phyloP scores from a whole-genome alignment of 1,140 invertebrate genomes.

The honey bee (Apis mellifera) region DNA sequence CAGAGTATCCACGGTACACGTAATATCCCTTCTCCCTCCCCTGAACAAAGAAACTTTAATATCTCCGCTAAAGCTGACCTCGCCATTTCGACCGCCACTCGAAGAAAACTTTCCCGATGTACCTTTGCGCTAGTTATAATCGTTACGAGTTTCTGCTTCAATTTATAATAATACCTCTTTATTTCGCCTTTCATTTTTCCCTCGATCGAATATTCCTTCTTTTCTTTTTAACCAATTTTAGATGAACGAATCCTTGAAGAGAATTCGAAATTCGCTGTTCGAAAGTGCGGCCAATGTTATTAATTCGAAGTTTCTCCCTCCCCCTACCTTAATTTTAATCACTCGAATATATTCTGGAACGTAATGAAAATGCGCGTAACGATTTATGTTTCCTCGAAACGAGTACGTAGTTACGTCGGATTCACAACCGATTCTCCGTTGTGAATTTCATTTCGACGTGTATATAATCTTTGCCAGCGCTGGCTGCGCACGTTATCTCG shows the following conservation, averaged over 20 bases:
- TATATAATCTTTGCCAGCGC: constrained; percentile 17
- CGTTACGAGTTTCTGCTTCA: background rate
- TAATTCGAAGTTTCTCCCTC: too few species aligned
- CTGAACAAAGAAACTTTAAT: constrained; percentile 34
- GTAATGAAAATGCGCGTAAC: background rate
- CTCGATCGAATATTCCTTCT: too few species aligned
- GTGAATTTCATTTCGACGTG: constrained; percentile 4
- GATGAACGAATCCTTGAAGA: too few species aligned
- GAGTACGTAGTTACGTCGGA: background rate
- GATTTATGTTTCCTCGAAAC: too few species aligned
- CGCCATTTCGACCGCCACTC: background rate
- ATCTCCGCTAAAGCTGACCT: background rate
- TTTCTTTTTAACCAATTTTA: too few species aligned
- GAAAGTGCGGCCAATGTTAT: too few species aligned
- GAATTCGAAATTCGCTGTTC: too few species aligned
- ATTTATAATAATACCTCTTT: too few species aligned
- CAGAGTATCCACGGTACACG: constrained; percentile 1
- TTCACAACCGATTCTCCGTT: background rate
- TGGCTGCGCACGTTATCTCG: constrained; percentile 6
- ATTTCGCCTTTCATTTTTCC: too few species aligned
- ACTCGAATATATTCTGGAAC: background rate
- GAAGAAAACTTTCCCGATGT: background rate
- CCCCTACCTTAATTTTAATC: too few species aligned
- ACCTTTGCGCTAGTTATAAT: background rate
- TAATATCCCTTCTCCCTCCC: constrained; percentile 3